Percentiles rank a stretch among this genome's conserved stretches.
Conservation (phyloP, 2,797 vertebrate genomes). For the Darevskia mixta region DNA sequence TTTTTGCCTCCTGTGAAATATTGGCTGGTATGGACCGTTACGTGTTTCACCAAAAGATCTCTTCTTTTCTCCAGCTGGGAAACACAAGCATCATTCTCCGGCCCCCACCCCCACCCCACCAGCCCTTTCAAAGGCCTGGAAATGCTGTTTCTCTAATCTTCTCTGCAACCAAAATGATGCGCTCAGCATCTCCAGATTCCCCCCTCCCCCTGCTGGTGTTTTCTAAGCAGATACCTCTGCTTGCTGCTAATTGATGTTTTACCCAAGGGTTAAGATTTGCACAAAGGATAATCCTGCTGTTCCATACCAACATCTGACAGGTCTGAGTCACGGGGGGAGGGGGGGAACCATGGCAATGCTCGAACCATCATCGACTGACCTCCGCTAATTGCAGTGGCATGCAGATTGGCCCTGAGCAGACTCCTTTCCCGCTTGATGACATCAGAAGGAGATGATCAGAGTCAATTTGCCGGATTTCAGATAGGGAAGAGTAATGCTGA, state of each 20-base stretch:
- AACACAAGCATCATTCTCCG: background rate
- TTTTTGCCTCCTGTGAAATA: background rate
- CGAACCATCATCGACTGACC: background rate
- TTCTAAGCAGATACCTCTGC: background rate
- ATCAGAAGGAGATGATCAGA: background rate
- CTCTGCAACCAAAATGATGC: background rate
- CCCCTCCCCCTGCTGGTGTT: background rate
- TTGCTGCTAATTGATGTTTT: background rate
- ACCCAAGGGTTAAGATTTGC: background rate
- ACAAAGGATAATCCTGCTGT: background rate
- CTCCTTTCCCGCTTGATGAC: background rate
- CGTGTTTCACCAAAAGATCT: background rate
- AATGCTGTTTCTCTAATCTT: background rate
- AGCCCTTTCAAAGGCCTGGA: background rate
- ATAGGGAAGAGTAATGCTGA: no score
- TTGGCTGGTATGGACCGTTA: background rate
- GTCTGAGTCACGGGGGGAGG: background rate
- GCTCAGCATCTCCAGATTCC: background rate
- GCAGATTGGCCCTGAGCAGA: background rate
- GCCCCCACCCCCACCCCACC: no score
- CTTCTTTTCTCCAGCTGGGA: background rate
- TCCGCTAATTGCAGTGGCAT: background rate
- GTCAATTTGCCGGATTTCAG: background rate
- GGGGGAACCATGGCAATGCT: background rate
- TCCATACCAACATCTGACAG: background rate